phyloP scores from a whole-genome alignment of 1,140 invertebrate species.

The Leptopilina clavipes region DNA sequence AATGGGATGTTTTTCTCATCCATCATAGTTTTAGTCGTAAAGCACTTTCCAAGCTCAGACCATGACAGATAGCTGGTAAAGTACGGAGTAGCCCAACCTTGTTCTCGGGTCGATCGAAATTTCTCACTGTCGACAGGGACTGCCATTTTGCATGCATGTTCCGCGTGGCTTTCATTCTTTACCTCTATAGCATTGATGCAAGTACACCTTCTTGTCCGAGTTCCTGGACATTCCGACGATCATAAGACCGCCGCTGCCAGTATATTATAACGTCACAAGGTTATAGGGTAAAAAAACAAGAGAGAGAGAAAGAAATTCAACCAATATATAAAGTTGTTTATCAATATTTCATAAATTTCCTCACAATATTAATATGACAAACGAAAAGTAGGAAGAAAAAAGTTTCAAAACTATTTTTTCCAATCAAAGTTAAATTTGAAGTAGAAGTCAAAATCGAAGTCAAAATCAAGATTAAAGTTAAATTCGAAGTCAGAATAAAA shows the following conservation, averaged over 20 bases:
- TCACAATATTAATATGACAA: neutral
- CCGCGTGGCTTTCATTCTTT: conserved; percentile 29
- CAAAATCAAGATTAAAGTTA: too few species aligned
- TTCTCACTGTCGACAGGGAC: conserved; percentile 25
- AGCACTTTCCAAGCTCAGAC: conserved; percentile 5
- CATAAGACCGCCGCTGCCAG: conserved; percentile 1
- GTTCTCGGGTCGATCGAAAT: conserved; percentile 30
- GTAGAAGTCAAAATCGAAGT: too few species aligned
- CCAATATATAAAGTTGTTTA: neutral
- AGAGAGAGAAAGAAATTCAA: neutral
- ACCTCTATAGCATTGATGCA: neutral
- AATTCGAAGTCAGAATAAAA: too few species aligned
- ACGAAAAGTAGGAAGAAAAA: neutral
- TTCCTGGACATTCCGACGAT: conserved; percentile 22
- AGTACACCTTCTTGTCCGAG: conserved; percentile 29
- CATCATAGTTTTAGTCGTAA: conserved; percentile 19
- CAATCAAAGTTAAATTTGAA: too few species aligned
- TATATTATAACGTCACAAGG: conserved; percentile 22
- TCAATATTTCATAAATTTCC: neutral
- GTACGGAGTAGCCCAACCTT: conserved; percentile 31
- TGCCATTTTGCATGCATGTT: conserved; percentile 26
- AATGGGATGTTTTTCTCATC: conserved; percentile 21
- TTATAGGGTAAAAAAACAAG: neutral
- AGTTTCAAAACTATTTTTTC: too few species aligned
- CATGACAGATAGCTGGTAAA: conserved; percentile 27